Percentiles rank a stretch among this genome's conserved stretches.
These are phyloP conservation scores for Sinocyclocheilus grahami DNA, from an alignment of 2,113 vertebrate species.

Conservation along the genomic window DNA sequence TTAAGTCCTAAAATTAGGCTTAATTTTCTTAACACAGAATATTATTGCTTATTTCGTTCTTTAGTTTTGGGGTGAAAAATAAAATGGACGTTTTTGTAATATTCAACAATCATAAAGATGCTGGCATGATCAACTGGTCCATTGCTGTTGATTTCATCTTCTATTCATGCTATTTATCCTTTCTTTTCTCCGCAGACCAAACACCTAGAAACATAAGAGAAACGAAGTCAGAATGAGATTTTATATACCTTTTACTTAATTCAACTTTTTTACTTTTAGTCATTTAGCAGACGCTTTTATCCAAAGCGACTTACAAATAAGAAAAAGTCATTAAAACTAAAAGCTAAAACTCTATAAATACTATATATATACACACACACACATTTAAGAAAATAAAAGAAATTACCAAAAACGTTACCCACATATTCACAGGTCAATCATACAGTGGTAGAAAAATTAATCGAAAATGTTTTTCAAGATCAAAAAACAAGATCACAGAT, in stretches of 20 bases:
- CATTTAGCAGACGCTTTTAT: too few species aligned
- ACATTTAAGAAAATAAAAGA: too few species aligned
- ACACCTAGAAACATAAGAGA: conserved; percentile 67
- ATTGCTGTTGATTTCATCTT: not conserved
- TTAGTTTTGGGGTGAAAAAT: not conserved
- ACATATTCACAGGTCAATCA: not conserved
- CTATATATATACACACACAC: too few species aligned
- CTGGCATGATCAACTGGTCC: not conserved
- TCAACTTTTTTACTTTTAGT: too few species aligned
- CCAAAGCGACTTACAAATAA: too few species aligned
- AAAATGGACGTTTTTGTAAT: not conserved
- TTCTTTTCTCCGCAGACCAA: conserved; percentile 68
- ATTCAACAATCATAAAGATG: not conserved
- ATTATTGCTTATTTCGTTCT: not conserved
- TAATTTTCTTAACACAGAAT: not conserved
- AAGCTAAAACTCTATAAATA: too few species aligned
- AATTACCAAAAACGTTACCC: not conserved
- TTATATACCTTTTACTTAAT: not conserved
- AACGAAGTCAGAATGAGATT: conserved; percentile 29
- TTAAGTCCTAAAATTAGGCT: not conserved
- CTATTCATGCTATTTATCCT: conserved; percentile 49
- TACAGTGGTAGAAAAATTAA: not conserved
- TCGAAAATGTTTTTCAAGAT: not conserved
- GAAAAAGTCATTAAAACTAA: too few species aligned
- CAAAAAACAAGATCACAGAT: not conserved